Base-by-base conservation (phyloP, 2,797 vertebrate species). In the Anolis apletophallus region DNA sequence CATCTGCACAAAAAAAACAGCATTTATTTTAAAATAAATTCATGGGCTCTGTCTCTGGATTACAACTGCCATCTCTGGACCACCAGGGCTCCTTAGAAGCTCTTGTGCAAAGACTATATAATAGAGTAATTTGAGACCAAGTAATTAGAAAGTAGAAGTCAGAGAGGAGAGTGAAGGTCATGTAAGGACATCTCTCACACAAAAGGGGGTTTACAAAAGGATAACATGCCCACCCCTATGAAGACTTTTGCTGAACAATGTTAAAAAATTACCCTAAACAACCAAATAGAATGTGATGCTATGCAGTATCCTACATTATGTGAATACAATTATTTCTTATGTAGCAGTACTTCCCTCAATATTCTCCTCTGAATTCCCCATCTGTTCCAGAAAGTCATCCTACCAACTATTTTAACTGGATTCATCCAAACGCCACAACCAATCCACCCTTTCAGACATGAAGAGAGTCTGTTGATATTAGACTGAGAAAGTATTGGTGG, bases 201-300 rank as follows among this genome's bases (percentile, higher is more conserved):
- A 85, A 85, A 40, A 91, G 81, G 76, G 0, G 14, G 1, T 14
- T 55, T 77, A 84, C 26, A 88, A 68, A 88, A 82, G 19, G 81
- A 54, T 52, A 4, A 57, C 34, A 80, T 73, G 29, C n/a, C 54
- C 9, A 61, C 10, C 12, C 57, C 46, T 71, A 29, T 61, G 12
- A 78, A 14, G 23, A 50, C 14, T 34, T 11, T 17, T 67, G 23
- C 9, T 50, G 29, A 81, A 69, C 10, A 59, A 40, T 74, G 46
- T 84, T 19, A 57, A 69, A 87, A 68, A 12, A 50, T 55, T 50
- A 55, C 52, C 52, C 11, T 29, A 64, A 71, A 61, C 16, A 64
- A 3, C 40, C 23, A 54, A n/a, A 69, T 34, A 69, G 34, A 83
- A 76, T 11, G 17, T n/a, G 16, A 54, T 5, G 55, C 26, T 50